Evolutionary conservation across 2,113 vertebrate species (phyloP), one percentile per base, ranked within the genome.

Genomic region (Saccopteryx bilineata): DNA sequence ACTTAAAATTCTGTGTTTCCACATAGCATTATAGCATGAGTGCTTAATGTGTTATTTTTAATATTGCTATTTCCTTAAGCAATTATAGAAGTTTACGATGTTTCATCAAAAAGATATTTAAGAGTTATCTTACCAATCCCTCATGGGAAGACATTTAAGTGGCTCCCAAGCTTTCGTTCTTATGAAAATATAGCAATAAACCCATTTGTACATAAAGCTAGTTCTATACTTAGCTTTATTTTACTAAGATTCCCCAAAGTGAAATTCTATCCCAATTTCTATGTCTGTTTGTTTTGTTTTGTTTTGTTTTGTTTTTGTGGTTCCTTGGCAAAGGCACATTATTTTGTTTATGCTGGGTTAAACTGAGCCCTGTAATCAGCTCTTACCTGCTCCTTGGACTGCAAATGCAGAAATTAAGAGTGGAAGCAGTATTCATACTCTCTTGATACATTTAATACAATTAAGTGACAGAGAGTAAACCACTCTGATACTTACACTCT

Each of bases 111-210:
- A 78, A 92, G 50, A 89, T 80, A 86, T 31, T 52, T 95, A 95
- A 84, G n/a, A 66, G 48, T 24, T 33, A 85, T 80, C 60, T 72
- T 95, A 96, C 93, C 61, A 96, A 94, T 82, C 10, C 88, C 93
- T 93, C 19, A 7, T 26, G 24, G 56, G 61, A 71, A 83, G n/a
- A 87, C 28, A 79, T 86, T 58, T 90, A 82, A 66, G 76, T 46
- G 46, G 46, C 24, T 93, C 24, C 75, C 54, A 93, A 78, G 87
- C 52, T 83, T 90, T 61, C 71, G 23, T 65, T 96, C 24, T 79
- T 88, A 95, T 14, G 52, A 96, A 97, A 96, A 95, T 89, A 9
- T 3, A 96, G 10, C 58, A 74, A 94, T 60, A 96, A 96, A 78
- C 74, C 39, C 39, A 71, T 84, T 87, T 85, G 50, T 74, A 72